Percentiles rank a stretch among this genome's conserved stretches.
phyloP scores from a whole-genome alignment of 2,888 invertebrate genomes.

The Anarsia innoxiella region DNA sequence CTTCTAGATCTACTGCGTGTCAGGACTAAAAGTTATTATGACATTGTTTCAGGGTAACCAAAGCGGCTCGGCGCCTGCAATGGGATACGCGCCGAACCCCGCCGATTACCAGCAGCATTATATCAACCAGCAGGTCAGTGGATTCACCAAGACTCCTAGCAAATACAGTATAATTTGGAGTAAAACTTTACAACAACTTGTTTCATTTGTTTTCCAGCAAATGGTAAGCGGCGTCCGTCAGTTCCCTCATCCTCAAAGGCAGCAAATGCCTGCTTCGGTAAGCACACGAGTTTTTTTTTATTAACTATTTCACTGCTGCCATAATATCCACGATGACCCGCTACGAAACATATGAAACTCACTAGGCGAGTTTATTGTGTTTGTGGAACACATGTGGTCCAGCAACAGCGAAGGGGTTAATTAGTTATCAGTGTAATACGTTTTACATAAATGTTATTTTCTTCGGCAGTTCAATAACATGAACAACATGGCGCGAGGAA shows the following conservation, averaged over 20 bases:
- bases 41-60: constrained; percentile 54
- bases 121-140: constrained; percentile 47
- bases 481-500: constrained; percentile 44
- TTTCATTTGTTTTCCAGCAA: constrained; percentile 43
- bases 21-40: not conserved
- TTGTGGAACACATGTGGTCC: too few relatives aligned
- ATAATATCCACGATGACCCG: too few relatives aligned
- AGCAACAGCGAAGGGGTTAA: too few relatives aligned
- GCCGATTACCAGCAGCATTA: constrained; percentile 62
- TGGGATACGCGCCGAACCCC: constrained; percentile 46
- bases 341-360: too few relatives aligned
- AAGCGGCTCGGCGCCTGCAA: constrained; percentile 47
- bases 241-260: constrained; percentile 52
- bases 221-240: constrained; percentile 51
- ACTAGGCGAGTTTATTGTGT: too few relatives aligned
- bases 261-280: constrained; percentile 52
- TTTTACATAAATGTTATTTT: not conserved
- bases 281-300: too few relatives aligned
- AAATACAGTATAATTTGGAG: not conserved
- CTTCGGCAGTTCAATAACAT: constrained; percentile 44
- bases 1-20: too few relatives aligned
- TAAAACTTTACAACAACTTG: too few relatives aligned
- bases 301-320: too few relatives aligned
- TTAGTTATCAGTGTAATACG: too few relatives aligned
- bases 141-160: too few relatives aligned